phyloP scores from a whole-genome alignment of 2,888 invertebrate genomes.

The Notodromas monacha region DNA sequence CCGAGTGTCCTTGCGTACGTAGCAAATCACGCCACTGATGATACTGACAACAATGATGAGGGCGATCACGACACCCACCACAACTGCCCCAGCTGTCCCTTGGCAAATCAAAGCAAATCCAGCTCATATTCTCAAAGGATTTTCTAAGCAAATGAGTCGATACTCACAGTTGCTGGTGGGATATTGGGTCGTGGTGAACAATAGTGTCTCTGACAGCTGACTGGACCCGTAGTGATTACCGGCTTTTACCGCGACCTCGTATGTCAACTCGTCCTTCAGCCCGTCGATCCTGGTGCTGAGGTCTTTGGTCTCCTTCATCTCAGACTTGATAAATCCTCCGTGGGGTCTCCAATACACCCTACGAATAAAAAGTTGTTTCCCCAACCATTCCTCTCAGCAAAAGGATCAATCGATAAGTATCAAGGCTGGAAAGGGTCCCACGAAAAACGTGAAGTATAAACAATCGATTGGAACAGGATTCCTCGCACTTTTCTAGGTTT shows the following conservation, averaged over 20 bases:
- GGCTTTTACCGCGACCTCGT: constrained; percentile 48
- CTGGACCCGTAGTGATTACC: constrained; percentile 45
- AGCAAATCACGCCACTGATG: not conserved
- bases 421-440: no score
- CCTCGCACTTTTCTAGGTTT: no score
- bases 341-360: constrained; percentile 42
- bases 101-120: not conserved
- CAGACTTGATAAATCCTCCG: constrained; percentile 24
- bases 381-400: no score
- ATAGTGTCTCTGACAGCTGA: constrained; percentile 32
- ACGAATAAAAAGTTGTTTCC: no score
- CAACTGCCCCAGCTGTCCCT: constrained; percentile 1
- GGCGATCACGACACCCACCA: not conserved
- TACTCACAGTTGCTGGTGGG: constrained; percentile 1
- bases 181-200: constrained; percentile 27
- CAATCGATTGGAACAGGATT: no score
- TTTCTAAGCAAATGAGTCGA: no score
- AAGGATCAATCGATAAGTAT: no score
- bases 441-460: no score
- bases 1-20: constrained; percentile 1
- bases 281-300: constrained; percentile 32
- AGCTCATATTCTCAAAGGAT: no score
- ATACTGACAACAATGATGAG: not conserved
- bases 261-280: constrained; percentile 33
- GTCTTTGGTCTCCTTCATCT: constrained; percentile 35